Base-by-base conservation (phyloP, 2,113 vertebrate genomes). In the Myodes glareolus region DNA sequence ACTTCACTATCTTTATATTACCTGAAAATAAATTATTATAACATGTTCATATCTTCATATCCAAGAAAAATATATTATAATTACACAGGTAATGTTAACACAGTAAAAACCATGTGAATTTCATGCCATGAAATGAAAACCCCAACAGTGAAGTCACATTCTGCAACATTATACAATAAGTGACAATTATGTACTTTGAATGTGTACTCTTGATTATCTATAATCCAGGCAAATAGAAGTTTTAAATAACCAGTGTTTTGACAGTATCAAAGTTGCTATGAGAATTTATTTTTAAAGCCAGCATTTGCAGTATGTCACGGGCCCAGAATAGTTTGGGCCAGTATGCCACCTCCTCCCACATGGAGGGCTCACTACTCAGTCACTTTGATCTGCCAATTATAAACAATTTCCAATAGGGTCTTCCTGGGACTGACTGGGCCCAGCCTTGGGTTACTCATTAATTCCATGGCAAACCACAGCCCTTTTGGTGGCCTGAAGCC, bases 191-290 rank as follows among this genome's bases (percentile, higher is more conserved):
- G 70, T 33, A 31, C 61, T 96, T 91, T n/a, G 52, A 92, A 96
- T 25, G n/a, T 87, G 85, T 50, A 68, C 29, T 88, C 88, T 75
- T 92, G 95, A 97, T 97, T 94, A 95, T 97, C 94, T 94, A n/a
- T 86, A 97, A 95, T 97, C 84, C 91, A 94, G 92, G 76, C 88
- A 96, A 90, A 89, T 13, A 70, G 33, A 82, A 95, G 92, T 96
- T 96, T 97, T 96, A 97, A 97, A 94, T 95, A 95, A 94, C 96
- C 76, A 94, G 61, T 92, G 96, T 96, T 97, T 94, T 97, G 94
- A 97, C 94, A 96, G 92, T 94, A 95, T 94, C 95, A 94, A 97
- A 95, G 96, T 94, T 92, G 92, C 92, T 92, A 90, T 77, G 92
- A 95, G 76, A 88, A 96, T 84, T 95, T 90, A 92, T 94, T 97